Conservation (phyloP, 2,888 invertebrate species). For the Ptychoptera albimana region DNA sequence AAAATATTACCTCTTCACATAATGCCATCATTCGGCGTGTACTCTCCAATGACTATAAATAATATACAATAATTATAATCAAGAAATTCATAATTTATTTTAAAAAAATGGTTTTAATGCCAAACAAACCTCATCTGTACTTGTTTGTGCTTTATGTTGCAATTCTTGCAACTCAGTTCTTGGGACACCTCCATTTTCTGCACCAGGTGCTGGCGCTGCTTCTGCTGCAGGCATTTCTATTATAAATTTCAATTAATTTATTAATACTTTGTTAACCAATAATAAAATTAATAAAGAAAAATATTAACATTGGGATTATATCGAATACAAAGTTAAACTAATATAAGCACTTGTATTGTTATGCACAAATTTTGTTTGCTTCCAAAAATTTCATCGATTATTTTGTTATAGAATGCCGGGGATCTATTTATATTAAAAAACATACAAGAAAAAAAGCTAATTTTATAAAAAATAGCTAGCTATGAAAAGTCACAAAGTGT, state of each 20-base stretch:
- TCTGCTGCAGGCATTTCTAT: conserved; percentile 40
- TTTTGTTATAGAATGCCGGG: too few species aligned
- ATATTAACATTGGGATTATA: too few species aligned
- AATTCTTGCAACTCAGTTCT: conserved; percentile 79
- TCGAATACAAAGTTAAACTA: too few species aligned
- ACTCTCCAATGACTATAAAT: conserved; percentile 76
- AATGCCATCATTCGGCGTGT: conserved; percentile 83
- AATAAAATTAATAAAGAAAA: neutral
- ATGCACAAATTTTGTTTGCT: too few species aligned
- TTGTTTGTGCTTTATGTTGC: conserved; percentile 67
- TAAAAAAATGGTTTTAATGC: neutral
- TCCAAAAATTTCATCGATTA: too few species aligned
- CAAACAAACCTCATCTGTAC: conserved; percentile 65
- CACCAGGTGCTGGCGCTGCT: conserved; percentile 33
- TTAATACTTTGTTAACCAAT: neutral
- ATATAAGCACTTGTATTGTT: too few species aligned
- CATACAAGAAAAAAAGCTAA: too few species aligned
- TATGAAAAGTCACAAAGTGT: too few species aligned
- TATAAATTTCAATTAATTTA: neutral
- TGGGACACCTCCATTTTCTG: conserved; percentile 50
- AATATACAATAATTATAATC: conserved; percentile 3
- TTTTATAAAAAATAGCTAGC: too few species aligned
- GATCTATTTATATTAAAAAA: too few species aligned
- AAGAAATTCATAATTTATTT: neutral
- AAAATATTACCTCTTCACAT: conserved; percentile 74